Conservation (phyloP, 1,140 invertebrate species). For the Arctopsyche grandis region DNA sequence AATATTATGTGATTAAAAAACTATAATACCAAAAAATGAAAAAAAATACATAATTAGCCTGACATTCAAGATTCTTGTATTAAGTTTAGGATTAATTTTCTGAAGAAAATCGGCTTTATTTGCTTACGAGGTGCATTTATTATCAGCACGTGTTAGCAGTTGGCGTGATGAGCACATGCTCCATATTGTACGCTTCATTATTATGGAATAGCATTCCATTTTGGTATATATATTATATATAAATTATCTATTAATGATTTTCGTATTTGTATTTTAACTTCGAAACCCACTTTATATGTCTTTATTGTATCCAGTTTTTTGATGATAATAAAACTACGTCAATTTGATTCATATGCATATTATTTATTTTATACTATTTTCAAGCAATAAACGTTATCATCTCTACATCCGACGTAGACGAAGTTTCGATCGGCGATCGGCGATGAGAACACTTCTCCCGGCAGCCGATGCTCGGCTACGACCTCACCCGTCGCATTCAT, state of each 20-base stretch:
- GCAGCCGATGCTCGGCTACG: conserved; percentile 63
- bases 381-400: conserved; percentile 76
- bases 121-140: conserved; percentile 45
- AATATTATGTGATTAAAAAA: conserved; percentile 46
- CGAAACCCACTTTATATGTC: conserved; percentile 55
- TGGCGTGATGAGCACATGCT: conserved; percentile 27
- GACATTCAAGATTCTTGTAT: conserved; percentile 37
- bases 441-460: conserved; percentile 76
- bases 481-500: conserved; percentile 66
- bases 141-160: conserved; percentile 31
- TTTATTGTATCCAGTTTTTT: conserved; percentile 48
- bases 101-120: conserved; percentile 39
- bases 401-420: conserved; percentile 76
- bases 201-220: conserved; percentile 53
- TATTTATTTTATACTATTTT: conserved; percentile 58
- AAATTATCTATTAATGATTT: conserved; percentile 37
- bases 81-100: conserved; percentile 45
- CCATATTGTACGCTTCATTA: conserved; percentile 31
- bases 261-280: conserved; percentile 50
- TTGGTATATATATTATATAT: conserved; percentile 38
- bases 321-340: conserved; percentile 51
- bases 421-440: conserved; percentile 68
- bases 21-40: conserved; percentile 40
- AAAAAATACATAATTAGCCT: conserved; percentile 38
- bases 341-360: conserved; percentile 49